Conservation (phyloP, 2,888 invertebrate species). For the Noctua pronuba region DNA sequence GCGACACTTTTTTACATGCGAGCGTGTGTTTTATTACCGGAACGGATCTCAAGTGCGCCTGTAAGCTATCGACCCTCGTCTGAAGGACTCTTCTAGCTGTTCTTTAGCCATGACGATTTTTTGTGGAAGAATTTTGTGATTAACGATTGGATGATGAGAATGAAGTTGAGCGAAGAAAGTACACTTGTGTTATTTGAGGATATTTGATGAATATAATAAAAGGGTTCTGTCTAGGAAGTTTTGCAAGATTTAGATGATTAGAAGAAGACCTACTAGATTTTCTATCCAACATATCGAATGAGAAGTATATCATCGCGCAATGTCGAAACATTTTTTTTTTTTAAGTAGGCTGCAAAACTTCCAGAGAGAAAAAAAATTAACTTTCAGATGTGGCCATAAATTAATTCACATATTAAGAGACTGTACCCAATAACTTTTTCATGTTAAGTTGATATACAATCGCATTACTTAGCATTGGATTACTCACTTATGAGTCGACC, state of each 20-base stretch:
- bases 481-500: background rate
- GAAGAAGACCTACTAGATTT: background rate
- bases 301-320: background rate
- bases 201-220: conserved; percentile 4
- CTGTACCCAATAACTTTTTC: background rate
- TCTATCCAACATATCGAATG: background rate
- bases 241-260: too few relatives aligned
- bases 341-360: background rate
- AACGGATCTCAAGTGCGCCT: conserved; percentile 75
- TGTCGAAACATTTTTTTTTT: background rate
- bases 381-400: background rate
- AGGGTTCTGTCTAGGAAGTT: background rate
- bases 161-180: conserved; percentile 36
- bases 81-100: conserved; percentile 67
- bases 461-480: background rate
- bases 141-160: conserved; percentile 54
- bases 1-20: conserved; percentile 76
- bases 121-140: conserved; percentile 62
- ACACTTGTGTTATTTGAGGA: conserved; percentile 29
- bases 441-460: background rate
- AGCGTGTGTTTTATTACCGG: conserved; percentile 79
- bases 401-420: background rate
- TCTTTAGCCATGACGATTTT: conserved; percentile 63
- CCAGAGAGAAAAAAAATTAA: background rate
- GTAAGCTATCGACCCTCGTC: conserved; percentile 70